Evolutionary conservation across 2,797 vertebrate species (phyloP).

Genomic region (Dromococcyx pavoninus): DNA sequence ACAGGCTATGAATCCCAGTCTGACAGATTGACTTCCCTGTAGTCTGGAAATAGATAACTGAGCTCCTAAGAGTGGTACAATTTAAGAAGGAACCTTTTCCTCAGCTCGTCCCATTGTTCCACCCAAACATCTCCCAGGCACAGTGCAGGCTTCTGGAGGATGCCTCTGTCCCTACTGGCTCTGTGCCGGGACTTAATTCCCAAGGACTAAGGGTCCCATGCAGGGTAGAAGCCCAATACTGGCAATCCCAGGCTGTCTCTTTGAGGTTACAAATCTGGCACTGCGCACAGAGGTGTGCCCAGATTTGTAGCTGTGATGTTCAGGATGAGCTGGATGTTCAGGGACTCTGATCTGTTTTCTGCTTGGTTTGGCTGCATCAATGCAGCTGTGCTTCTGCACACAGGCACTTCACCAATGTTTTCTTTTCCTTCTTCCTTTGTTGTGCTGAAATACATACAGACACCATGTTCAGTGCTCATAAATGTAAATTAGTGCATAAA

Average conservation of each 20-base stretch:
- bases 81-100: not conserved
- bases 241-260: not conserved
- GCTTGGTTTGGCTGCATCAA: not conserved
- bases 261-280: not conserved
- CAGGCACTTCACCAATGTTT: not conserved
- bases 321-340: not conserved
- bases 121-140: not conserved
- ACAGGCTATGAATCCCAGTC: conserved; percentile 18
- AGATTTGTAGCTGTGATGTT: not conserved
- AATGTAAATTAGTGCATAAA: not conserved
- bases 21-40: conserved; percentile 42
- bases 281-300: not conserved
- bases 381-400: not conserved
- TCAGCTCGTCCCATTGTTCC: not conserved
- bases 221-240: not conserved
- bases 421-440: not conserved
- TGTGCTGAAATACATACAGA: not conserved
- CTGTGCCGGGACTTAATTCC: not conserved
- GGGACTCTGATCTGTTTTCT: not conserved
- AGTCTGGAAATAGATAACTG: conserved; percentile 11
- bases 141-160: not conserved
- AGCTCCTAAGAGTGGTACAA: not conserved
- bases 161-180: not conserved
- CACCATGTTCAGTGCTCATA: not conserved
- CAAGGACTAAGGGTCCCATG: not conserved